Evolutionary conservation across 1,140 invertebrate genomes (phyloP).

Genomic region (Stenopsyche tienmushanensis): DNA sequence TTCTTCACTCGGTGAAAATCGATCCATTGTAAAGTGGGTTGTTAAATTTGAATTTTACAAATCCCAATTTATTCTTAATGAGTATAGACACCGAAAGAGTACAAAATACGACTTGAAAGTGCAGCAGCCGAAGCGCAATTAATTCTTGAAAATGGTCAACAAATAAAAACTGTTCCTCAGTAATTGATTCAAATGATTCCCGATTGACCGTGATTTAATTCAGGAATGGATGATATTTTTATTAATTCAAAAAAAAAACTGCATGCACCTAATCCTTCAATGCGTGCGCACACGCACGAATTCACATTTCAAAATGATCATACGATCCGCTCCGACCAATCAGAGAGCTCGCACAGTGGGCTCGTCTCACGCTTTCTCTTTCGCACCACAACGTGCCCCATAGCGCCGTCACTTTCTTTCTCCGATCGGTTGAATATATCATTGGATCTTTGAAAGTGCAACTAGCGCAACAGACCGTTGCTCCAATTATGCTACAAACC

Average conservation of each 20-base stretch:
- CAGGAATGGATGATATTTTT: neutral
- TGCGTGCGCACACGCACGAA: slow-evolving; percentile 5
- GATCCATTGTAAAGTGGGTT: too few species aligned
- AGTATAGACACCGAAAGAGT: too few species aligned
- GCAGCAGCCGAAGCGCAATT: too few species aligned
- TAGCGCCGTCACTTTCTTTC: neutral
- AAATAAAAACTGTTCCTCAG: neutral
- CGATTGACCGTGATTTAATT: neutral
- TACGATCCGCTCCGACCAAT: slow-evolving; percentile 7
- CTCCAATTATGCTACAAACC: neutral
- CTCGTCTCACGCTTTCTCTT: slow-evolving; percentile 2
- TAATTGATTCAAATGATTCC: neutral
- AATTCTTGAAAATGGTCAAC: too few species aligned
- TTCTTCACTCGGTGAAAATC: too few species aligned
- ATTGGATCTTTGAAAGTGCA: neutral
- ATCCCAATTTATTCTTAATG: too few species aligned
- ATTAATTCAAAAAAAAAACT: neutral
- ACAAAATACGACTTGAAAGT: too few species aligned
- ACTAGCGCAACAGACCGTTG: too few species aligned
- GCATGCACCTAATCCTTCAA: slow-evolving; percentile 4
- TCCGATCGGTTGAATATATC: neutral
- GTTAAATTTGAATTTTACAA: too few species aligned
- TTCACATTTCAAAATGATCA: slow-evolving; percentile 1
- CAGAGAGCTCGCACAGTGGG: neutral
- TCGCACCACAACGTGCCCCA: neutral